Conservation (phyloP, 2,113 vertebrate species). For the Siniperca knerii region DNA sequence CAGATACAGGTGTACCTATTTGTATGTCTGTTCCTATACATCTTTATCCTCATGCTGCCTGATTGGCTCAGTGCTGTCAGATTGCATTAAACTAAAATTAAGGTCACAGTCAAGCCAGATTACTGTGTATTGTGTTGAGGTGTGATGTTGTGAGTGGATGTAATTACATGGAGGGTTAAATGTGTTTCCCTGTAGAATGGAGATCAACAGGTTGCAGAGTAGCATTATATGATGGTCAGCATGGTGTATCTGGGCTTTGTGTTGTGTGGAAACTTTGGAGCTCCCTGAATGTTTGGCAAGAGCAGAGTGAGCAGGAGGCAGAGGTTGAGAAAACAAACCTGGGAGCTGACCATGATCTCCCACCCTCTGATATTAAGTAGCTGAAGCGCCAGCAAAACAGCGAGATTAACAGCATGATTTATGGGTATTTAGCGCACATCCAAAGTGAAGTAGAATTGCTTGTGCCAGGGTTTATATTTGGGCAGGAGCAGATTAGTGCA, state of each 20-base stretch:
- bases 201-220: background rate
- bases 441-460: slow-evolving; percentile 23
- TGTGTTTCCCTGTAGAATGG: background rate
- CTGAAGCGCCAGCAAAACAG: background rate
- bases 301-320: background rate
- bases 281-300: background rate
- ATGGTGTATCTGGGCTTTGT: background rate
- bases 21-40: background rate
- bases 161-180: background rate
- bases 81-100: background rate
- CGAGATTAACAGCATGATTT: slow-evolving; percentile 23
- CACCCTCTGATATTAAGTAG: slow-evolving; percentile 3
- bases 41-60: background rate
- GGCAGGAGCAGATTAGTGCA: background rate
- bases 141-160: background rate
- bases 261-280: background rate
- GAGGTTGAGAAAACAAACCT: slow-evolving; percentile 12
- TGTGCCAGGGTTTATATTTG: background rate
- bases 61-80: background rate
- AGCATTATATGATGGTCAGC: background rate
- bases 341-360: background rate
- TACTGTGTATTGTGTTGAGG: background rate
- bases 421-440: slow-evolving; percentile 3
- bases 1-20: background rate
- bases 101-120: background rate